Evolutionary conservation across 2,888 invertebrate species (phyloP).

Genomic region (Yponomeuta cagnagella): DNA sequence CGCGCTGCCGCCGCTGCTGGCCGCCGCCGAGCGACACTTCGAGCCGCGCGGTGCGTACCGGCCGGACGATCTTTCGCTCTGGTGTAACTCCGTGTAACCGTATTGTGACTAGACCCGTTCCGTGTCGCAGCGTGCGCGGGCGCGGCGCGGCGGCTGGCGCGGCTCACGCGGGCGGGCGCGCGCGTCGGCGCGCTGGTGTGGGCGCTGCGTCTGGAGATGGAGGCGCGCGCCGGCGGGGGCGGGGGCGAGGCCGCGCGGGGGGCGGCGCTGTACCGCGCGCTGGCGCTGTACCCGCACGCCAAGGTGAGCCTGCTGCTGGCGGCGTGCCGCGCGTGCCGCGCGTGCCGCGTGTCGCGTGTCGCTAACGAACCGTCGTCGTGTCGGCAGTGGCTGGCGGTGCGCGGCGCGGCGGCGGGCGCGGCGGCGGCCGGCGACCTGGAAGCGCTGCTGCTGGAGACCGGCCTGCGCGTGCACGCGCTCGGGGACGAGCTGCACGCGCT

Average conservation of each 20-base stretch:
- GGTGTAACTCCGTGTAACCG: not conserved
- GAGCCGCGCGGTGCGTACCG: no score
- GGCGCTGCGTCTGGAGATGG: slow-evolving; percentile 27
- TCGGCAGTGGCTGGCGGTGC: slow-evolving; percentile 28
- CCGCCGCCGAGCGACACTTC: slow-evolving; percentile 17
- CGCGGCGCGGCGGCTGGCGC: slow-evolving; percentile 15
- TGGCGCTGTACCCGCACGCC: slow-evolving; percentile 23
- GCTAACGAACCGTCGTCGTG: slow-evolving; percentile 67
- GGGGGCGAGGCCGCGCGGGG: slow-evolving; percentile 5
- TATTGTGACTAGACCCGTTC: not conserved
- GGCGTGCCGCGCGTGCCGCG: slow-evolving; percentile 9
- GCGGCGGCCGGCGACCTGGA: slow-evolving; percentile 79
- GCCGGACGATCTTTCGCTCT: no score
- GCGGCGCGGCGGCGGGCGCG: slow-evolving; percentile 26
- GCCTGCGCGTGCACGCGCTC: slow-evolving; percentile 83
- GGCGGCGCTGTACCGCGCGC: slow-evolving; percentile 3
- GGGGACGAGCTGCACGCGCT: slow-evolving; percentile 80
- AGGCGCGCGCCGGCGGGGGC: slow-evolving; percentile 19
- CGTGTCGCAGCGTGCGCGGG: slow-evolving; percentile 1
- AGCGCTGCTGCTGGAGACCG: slow-evolving; percentile 85
- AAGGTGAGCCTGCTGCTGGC: slow-evolving; percentile 28
- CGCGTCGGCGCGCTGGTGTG: slow-evolving; percentile 24
- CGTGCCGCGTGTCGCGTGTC: slow-evolving; percentile 44
- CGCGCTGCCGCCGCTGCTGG: slow-evolving; percentile 26
- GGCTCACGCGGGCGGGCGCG: slow-evolving; percentile 23